Percentiles rank a stretch among this genome's conserved stretches.
Evolutionary conservation across 2,113 vertebrate species (phyloP).

Genomic region (Coracopsis vasa): DNA sequence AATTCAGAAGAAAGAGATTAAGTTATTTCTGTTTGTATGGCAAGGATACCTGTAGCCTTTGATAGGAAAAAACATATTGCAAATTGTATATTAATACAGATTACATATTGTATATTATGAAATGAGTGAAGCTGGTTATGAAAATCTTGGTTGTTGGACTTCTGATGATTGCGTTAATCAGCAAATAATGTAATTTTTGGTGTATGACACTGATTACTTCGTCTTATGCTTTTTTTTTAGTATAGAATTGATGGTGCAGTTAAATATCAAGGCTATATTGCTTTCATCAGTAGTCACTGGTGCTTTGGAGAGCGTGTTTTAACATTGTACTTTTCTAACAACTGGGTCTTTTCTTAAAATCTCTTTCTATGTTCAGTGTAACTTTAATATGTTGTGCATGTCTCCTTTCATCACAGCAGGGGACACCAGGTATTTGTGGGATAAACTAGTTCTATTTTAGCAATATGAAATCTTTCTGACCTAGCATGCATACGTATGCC

Average conservation of each 20-base stretch:
- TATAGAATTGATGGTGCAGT: not conserved
- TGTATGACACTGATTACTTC: not conserved
- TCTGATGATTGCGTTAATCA: not conserved
- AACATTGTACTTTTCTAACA: not conserved
- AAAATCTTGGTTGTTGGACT: not conserved
- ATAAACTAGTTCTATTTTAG: conserved; percentile 40
- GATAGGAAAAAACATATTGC: not conserved
- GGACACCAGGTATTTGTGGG: conserved; percentile 16
- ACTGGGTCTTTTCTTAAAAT: conserved; percentile 1
- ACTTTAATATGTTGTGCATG: not conserved
- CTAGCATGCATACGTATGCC: conserved; percentile 10
- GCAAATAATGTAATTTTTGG: not conserved
- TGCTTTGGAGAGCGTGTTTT: not conserved
- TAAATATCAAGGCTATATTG: not conserved
- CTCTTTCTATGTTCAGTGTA: conserved; percentile 2
- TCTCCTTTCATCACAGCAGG: conserved; percentile 60
- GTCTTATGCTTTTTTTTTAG: not conserved
- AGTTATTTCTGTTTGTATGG: not conserved
- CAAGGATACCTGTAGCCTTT: not conserved
- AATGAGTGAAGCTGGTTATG: not conserved
- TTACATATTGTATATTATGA: not conserved
- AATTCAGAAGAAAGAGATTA: not conserved
- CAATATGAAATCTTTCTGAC: conserved; percentile 16
- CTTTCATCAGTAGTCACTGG: not conserved
- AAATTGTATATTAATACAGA: not conserved